Evolutionary conservation across 2,797 vertebrate genomes (phyloP), one percentile per base, ranked within the genome.

Genomic region (Dryobates pubescens): DNA sequence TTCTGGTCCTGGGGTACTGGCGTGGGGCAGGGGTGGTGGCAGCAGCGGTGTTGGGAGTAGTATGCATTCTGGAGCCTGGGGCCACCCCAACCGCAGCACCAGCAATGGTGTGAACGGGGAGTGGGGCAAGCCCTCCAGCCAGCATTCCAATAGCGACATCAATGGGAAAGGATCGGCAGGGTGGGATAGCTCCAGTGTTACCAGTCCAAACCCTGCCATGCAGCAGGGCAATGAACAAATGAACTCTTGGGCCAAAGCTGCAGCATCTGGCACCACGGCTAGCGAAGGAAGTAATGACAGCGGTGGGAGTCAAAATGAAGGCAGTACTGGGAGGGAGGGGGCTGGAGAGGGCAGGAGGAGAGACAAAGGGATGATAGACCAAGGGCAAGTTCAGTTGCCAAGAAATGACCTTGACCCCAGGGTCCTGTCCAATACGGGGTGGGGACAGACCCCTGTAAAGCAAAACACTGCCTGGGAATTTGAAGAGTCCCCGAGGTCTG

Each of bases 391-490:
- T 86, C 98, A 98, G 83, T 94, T 98, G 96, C 98, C 98, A 88
- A 98, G 98, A 96, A 98, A 96, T 65, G 98, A 98, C 84, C 98
- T 98, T 88, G 98, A 98, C 96, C 98, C 98, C 51, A 97, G 98
- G 90, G 98, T 98, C 81, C 97, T 98, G 90, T 98, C 98, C 93
- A 98, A 98, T 95, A 98, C 98, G 5, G 98, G 98, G 49, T 98
- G 98, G 98, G 98, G 98, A 93, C 98, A 98, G 97, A 98, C 98
- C 87, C 98, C 98, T 73, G 98, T 98, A 63, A 98, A 98, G 92
- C 98, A 98, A 92, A 98, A 98, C 96, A 98, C 98, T 94, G 98
- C 98, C 95, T 98, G 98, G 98, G 98, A 98, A 96, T 98, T 98
- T 97, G 98, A 98, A 95, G 98, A 98, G 96, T 98, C 98, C 94